phyloP scores from a whole-genome alignment of 2,797 vertebrate species.

The Malacoctenus gilli region DNA sequence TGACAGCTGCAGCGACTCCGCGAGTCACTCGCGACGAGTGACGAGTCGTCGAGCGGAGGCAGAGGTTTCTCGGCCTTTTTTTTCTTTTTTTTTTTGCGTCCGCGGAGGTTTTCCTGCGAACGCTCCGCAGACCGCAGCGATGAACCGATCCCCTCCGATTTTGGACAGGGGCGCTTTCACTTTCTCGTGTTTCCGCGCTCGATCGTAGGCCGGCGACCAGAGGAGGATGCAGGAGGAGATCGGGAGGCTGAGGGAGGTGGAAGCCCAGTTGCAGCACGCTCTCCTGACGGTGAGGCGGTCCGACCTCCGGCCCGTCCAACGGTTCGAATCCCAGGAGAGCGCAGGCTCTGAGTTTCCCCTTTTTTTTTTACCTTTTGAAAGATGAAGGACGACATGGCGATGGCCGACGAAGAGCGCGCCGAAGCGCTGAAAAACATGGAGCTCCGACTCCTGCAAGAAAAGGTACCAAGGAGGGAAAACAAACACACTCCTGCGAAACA shows the following conservation, averaged over 20 bases:
- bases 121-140: no score
- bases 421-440: constrained; percentile 82
- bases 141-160: no score
- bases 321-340: no score
- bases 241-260: constrained; percentile 81
- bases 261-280: constrained; percentile 86
- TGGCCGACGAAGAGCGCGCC: constrained; percentile 79
- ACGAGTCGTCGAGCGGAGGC: no score
- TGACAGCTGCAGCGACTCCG: no score
- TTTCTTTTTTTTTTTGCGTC: constrained; percentile 2
- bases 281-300: constrained; percentile 81
- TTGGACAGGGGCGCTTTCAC: no score
- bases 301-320: no score
- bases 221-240: constrained; percentile 81
- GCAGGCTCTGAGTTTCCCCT: neutral
- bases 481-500: neutral
- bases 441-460: constrained; percentile 85
- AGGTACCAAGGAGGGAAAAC: constrained; percentile 73
- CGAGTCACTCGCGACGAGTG: constrained; percentile 26
- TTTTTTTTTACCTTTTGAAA: constrained; percentile 62
- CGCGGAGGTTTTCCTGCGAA: no score
- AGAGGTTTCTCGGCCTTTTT: no score
- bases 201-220: constrained; percentile 72
- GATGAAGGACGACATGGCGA: constrained; percentile 82
- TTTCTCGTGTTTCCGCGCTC: no score